Evolutionary conservation across 1,140 invertebrate species (phyloP).

Genomic region (Diploscapter pachys): DNA sequence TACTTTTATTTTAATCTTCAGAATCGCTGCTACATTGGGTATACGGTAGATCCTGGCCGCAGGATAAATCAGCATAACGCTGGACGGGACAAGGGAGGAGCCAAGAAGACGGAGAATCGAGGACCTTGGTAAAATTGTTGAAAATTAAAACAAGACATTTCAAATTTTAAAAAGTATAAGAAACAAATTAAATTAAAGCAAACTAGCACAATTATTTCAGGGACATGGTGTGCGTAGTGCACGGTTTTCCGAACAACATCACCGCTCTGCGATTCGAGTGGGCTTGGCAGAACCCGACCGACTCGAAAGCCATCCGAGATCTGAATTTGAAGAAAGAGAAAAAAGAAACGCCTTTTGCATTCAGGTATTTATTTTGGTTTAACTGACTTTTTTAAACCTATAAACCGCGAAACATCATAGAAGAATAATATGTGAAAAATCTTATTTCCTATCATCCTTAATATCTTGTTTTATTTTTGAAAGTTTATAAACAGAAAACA

Average conservation of each 20-base stretch:
- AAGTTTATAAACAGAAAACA: no score
- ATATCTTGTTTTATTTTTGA: no score
- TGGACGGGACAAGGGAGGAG: conserved; percentile 81
- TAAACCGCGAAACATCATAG: no score
- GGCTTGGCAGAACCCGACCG: conserved; percentile 91
- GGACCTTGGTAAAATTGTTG: conserved; percentile 77
- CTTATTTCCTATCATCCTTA: no score
- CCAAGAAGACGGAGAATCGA: conserved; percentile 77
- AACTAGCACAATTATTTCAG: conserved; percentile 62
- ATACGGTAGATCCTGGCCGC: conserved; percentile 84
- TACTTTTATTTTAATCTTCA: conserved; percentile 22
- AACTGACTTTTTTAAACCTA: no score
- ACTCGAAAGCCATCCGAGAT: conserved; percentile 75
- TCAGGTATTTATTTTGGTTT: conserved; percentile 46
- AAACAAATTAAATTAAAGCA: no score
- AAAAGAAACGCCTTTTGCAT: conserved; percentile 73
- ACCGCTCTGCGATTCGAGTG: conserved; percentile 91
- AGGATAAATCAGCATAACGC: conserved; percentile 88
- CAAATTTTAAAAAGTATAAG: no score
- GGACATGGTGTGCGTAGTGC: conserved; percentile 88
- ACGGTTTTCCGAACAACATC: conserved; percentile 91
- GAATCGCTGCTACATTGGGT: conserved; percentile 77
- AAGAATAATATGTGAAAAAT: no score
- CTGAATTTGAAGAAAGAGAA: conserved; percentile 66
- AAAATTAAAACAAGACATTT: no score